Evolutionary conservation across 2,113 vertebrate species (phyloP).

Genomic region (Leptocoma aspasia): DNA sequence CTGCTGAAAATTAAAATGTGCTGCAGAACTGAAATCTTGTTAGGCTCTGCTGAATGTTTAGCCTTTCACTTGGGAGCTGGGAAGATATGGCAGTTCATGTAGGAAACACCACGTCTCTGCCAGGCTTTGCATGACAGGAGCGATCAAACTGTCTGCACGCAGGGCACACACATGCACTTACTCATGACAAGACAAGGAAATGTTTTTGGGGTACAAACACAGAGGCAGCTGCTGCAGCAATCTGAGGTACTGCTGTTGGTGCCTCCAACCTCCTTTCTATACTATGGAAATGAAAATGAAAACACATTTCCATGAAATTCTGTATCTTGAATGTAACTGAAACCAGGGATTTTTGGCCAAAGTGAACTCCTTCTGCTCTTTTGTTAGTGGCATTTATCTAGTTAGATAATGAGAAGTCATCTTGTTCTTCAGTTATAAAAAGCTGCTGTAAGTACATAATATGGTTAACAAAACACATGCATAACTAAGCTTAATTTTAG

Average conservation of each 20-base stretch:
- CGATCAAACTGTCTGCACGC: not conserved
- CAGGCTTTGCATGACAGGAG: not conserved
- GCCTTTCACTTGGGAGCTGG: not conserved
- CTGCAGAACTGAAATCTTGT: slow-evolving; percentile 1
- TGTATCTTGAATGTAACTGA: not conserved
- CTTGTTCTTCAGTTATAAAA: not conserved
- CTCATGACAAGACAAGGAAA: not conserved
- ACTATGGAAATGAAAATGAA: not conserved
- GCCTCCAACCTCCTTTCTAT: not conserved
- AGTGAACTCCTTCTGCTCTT: not conserved
- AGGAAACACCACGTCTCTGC: not conserved
- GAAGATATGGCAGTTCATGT: not conserved
- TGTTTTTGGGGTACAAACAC: not conserved
- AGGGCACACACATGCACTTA: not conserved
- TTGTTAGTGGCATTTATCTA: not conserved
- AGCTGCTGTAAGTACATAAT: not conserved
- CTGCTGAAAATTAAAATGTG: slow-evolving; percentile 17
- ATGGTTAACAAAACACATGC: not conserved
- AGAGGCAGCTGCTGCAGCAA: not conserved
- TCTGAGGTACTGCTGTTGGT: not conserved
- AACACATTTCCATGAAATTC: not conserved
- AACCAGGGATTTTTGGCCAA: not conserved
- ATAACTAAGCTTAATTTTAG: not conserved
- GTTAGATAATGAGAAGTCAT: not conserved
- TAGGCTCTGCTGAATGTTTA: slow-evolving; percentile 2